A percentile compares a stretch with the other conserved stretches of the same genome.
These are phyloP conservation scores for Octodon degus DNA, from an alignment of 2,113 vertebrate species.

Conservation along the genomic window DNA sequence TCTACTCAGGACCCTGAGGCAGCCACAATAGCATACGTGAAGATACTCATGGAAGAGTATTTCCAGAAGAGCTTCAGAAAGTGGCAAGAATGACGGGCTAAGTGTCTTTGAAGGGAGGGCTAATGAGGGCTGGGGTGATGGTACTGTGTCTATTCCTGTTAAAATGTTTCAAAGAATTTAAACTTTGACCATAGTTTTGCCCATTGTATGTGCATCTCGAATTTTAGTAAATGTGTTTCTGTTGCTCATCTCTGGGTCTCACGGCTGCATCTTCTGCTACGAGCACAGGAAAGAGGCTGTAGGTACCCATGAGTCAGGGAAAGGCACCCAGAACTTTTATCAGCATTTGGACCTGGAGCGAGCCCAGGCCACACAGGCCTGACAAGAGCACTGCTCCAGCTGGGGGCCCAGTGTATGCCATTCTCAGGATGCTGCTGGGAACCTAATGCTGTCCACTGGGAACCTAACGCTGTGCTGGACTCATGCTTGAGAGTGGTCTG, in stretches of 20 bases:
- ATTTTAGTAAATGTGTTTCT: neutral
- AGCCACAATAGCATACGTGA: neutral
- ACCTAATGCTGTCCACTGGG: neutral
- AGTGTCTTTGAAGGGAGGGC: neutral
- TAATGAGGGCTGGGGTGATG: neutral
- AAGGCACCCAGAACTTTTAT: neutral
- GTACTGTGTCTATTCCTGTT: neutral
- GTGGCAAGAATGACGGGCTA: neutral
- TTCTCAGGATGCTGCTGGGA: neutral
- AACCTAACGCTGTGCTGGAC: neutral
- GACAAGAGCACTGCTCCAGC: rapidly evolving
- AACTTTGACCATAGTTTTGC: neutral
- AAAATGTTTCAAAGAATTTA: neutral
- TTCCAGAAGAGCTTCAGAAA: neutral
- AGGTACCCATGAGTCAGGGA: neutral
- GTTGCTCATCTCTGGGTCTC: neutral
- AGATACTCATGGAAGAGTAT: neutral
- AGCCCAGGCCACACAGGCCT: neutral
- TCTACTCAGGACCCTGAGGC: neutral
- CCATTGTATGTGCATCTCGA: neutral
- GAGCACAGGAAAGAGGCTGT: neutral
- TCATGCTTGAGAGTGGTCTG: neutral
- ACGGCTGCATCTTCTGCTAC: neutral
- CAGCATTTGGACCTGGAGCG: neutral
- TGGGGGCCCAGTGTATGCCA: neutral